Evolutionary conservation across 2,113 vertebrate species (phyloP), one percentile per base, ranked within the genome.

Genomic region (Murina feae): DNA sequence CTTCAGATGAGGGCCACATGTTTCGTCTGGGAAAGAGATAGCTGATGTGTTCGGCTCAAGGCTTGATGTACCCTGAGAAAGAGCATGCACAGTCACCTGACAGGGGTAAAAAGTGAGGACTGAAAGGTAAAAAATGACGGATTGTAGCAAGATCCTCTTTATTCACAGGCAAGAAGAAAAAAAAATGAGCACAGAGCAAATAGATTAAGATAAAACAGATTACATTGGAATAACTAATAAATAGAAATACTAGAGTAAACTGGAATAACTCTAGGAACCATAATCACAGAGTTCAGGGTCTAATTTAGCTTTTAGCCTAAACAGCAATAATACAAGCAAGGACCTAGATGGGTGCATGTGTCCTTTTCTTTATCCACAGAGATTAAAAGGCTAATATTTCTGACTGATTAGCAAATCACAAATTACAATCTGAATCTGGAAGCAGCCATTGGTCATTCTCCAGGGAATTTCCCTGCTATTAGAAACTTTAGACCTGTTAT

Each of bases 131-230:
- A 82, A 86, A 60, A 72, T 68, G 2, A 55, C 39, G 8, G 32
- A 68, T 35, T 87, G 12, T 80, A 39, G 51, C 6, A 39, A 53
- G 9, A 95, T 47, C 0, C 32, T 74, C 44, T 74, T 84, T 76
- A 83, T 68, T 84, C 39, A 88, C 3, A 74, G 55, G 71, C 10
- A 17, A 76, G 1, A 71, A 42, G 28, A 25, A 37, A 65, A 37
- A 65, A 49, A 86, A 65, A 84, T 42, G 23, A 79, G 30, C 66
- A 63, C 7, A 84, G 49, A 90, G 80, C 30, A 93, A 68, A 89
- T 17, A 74, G 35, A 66, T 4, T 66, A 47, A 71, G 2, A 16
- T 78, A 94, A 63, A 80, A 14, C 23, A 75, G 28, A 49, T 76
- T 76, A 76, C 47, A 49, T 32, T 49, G 30, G 28, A 49, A 49